phyloP scores from a whole-genome alignment of 2,888 invertebrate genomes.

The Pristionchus japonicus region DNA sequence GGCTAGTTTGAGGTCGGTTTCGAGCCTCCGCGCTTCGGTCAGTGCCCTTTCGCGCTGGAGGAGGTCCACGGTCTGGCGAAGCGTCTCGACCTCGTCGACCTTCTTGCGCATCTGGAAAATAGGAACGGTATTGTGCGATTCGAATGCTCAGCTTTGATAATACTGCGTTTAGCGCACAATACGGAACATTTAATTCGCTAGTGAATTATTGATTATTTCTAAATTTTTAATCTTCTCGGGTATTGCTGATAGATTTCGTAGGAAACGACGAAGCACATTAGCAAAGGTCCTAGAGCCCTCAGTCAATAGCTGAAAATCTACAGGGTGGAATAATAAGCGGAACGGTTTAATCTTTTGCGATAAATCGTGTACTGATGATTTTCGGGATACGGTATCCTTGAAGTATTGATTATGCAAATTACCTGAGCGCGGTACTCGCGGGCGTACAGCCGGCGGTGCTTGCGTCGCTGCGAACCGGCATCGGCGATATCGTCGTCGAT shows the following conservation, averaged over 20 bases:
- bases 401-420: background rate
- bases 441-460: conserved; percentile 60
- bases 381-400: background rate
- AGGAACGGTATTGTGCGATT: no score
- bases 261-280: no score
- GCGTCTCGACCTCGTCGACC: conserved; percentile 60
- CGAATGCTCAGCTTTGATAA: no score
- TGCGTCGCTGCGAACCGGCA: conserved; percentile 60
- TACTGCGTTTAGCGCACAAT: no score
- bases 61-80: conserved; percentile 54
- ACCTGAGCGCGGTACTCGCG: conserved; percentile 55
- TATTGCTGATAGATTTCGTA: no score
- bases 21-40: background rate
- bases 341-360: no score
- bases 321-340: no score
- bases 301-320: no score
- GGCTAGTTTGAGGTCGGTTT: background rate
- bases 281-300: no score
- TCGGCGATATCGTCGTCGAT: conserved; percentile 57
- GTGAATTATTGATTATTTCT: no score
- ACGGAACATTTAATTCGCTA: no score
- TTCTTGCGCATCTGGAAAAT: conserved; percentile 59
- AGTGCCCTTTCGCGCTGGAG: conserved; percentile 48
- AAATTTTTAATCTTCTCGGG: no score
- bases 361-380: background rate